Evolutionary conservation across 2,113 vertebrate genomes (phyloP), one percentile per base, ranked within the genome.

Genomic region (Mesoclemmys tuberculata): DNA sequence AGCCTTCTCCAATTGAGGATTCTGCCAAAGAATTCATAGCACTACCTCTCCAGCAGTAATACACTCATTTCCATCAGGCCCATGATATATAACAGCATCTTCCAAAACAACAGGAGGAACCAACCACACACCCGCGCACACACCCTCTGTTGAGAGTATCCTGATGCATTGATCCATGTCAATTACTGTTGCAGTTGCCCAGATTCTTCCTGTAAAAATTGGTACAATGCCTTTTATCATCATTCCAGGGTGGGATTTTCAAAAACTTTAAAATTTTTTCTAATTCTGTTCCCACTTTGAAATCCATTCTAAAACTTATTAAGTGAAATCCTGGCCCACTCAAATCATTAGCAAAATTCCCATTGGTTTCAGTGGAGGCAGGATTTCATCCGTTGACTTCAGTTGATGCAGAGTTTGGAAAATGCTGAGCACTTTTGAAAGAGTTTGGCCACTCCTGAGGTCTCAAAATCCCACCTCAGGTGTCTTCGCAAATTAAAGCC

Each of bases 391-490:
- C 52, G 54, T 11, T 35, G 16, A 78, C 80, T 88, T 58, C 27
- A 56, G 4, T 0, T 82, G 29, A 9, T 79, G n/a, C 51, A 5
- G 3, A 94, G 16, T n/a, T 64, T 2, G 16, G 80, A 38, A 16
- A 38, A 51, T 51, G 4, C 4, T 44, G 4, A 56, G 0, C 77
- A 0, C 1, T 22, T 5, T 7, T 31, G 78, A 44, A 80, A 84
- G 52, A 58, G 0, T 82, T 10, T n/a, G 75, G 1, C 4, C 68
- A 92, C 4, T 8, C 8, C 3, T 61, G 14, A 44, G 61, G 41
- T 12, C 88, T 82, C 56, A 55, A 38, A 87, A 82, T 68, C 44
- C 11, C 85, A 4, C 2, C 13, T 5, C 88, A 87, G 19, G 2
- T 79, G 29, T 51, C 21, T 85, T 80, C 3, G 3, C 56, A 61